Base-by-base conservation (phyloP, 1,140 invertebrate species). In the Cydia splendana region DNA sequence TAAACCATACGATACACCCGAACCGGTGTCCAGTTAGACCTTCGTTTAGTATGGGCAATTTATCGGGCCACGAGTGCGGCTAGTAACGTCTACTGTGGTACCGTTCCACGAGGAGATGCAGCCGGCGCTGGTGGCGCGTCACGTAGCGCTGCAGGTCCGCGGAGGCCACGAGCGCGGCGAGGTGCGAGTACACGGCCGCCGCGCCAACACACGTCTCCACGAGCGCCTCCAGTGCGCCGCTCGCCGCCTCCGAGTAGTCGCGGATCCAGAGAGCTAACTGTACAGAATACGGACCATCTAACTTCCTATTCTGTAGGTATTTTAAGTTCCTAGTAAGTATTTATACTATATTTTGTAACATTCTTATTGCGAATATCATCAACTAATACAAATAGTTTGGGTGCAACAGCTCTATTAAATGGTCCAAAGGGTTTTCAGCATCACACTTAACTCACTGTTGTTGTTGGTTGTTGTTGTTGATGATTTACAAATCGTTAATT, bases 231-330 rank as follows among this genome's bases (percentile, higher is more conserved):
- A 89, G 51, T 45, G 84, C 85, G 65, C 75, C 83, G 28, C 83
- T 65, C 75, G 87, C 84, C 30, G 90, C 86, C 77, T 91, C 90
- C 48, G 80, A 57, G 79, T 86, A 88, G 82, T 90, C 86, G 34
- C 90, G 89, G 24, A 82, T 77, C 82, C 87, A 88, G 20, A 91
- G 18, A 65, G 87, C 79, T 73, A 92, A 74, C 90, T 92, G 76
- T 2, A 10, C 28, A 48, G 10, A 30, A 9, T 48, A 48, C 45
- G 2, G 4, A 48, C 45, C 12, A 4, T 48, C 13, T 15, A 45
- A 12, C 12, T 13, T 45, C 0, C 45, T 15, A 48, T 48, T 4
- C 45, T 48, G 2, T 48, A 45, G 42, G 5, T 30, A 4, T 30
- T 4, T 3, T 38, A 38, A 38, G n/a, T n/a, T n/a, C n/a, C n/a